Conservation (phyloP, 2,888 invertebrate genomes). For the Prionchulus punctatus region DNA sequence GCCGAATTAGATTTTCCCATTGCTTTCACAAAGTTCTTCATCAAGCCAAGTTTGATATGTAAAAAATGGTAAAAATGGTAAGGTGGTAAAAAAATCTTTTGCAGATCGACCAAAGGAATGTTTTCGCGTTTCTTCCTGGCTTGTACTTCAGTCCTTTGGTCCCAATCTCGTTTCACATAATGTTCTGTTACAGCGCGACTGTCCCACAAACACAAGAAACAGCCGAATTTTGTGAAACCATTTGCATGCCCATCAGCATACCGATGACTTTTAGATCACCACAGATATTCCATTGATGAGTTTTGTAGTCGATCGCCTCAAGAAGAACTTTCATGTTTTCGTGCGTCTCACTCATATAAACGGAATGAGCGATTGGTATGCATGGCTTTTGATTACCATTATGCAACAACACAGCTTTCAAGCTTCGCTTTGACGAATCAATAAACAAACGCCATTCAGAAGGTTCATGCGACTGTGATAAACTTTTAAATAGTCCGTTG, state of each 20-base stretch:
- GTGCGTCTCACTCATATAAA: conserved; percentile 10
- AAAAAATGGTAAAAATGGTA: too few species aligned
- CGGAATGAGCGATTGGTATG: conserved; percentile 13
- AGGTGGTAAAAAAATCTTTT: not conserved
- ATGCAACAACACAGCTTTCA: conserved; percentile 4
- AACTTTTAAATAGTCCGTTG: not conserved
- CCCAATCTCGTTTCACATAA: not conserved
- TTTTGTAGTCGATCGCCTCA: conserved; percentile 13
- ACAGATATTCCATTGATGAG: conserved; percentile 15
- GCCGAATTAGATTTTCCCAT: not conserved
- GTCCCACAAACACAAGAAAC: conserved; percentile 11
- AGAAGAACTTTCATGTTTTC: conserved; percentile 14
- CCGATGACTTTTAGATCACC: conserved; percentile 18
- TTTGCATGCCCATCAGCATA: conserved; percentile 14
- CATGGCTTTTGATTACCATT: conserved; percentile 8
- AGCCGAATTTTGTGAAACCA: conserved; percentile 16
- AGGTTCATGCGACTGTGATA: not conserved
- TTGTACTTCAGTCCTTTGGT: not conserved
- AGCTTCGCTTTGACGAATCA: not conserved
- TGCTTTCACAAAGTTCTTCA: not conserved
- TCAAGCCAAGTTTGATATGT: not conserved
- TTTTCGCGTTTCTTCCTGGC: too few species aligned
- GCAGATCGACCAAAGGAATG: not conserved
- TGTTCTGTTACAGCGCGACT: not conserved
- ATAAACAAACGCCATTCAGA: not conserved